Evolutionary conservation across 1,140 invertebrate genomes (phyloP), one percentile per base, ranked within the genome.

Genomic region (Diuraphis noxia): DNA sequence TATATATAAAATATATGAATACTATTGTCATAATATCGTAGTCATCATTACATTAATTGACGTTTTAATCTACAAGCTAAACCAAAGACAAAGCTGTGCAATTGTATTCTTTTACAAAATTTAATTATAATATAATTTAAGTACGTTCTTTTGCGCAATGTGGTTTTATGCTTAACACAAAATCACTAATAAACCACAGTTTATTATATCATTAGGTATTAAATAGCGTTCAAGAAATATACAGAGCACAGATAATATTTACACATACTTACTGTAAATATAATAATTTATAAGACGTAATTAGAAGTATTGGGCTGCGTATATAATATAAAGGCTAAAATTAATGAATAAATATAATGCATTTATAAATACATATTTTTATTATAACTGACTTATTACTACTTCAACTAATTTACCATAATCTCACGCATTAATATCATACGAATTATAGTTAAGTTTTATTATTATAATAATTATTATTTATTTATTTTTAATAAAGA

Each of bases 41-140:
- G n/a, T 86, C 41, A 49, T 49, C 41, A 86, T 86, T 86, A 86
- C 43, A 86, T 86, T 86, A 86, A 86, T 86, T 86, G 84, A 86
- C 84, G 43, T 86, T 30, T 84, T 84, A 86, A 86, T 49, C 84
- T 86, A 86, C 84, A 49, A 86, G 85, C 43, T 86, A 86, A 52
- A 86, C n/a, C 19, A 36, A 52, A 86, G 19, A 86, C 84, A 46
- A 86, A 86, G 85, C 34, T 36, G 43, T 52, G 85, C 85, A 25
- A 52, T 86, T 52, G 23, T 43, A 36, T 86, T 25, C 13, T 86
- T 52, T 86, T 52, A 36, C 43, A 36, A 41, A 13, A 84, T 82
- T n/a, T n/a, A 49, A 84, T 49, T 36, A 86, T 86, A 86, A 84
- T 43, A 86, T 36, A 34, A 36, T 49, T 49, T 23, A 86, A n/a